These are phyloP conservation scores for Lasioglossum leucozonium DNA, from an alignment of 2,888 invertebrate species.

Conservation along the genomic window DNA sequence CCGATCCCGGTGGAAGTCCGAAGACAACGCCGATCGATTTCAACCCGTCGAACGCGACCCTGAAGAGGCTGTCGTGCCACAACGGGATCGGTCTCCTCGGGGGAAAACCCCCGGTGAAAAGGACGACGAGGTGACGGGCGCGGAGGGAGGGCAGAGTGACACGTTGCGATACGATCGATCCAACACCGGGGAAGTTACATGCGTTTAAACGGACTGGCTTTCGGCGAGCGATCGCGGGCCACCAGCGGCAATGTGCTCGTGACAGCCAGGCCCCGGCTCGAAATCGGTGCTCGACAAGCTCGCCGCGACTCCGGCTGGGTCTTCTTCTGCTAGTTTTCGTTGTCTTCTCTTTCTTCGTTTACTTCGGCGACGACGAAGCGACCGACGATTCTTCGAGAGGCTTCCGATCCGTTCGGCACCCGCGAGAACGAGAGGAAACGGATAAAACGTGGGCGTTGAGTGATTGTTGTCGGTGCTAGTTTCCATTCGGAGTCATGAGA, in stretches of 20 bases:
- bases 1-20: background rate
- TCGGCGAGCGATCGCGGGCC: slow-evolving; percentile 27
- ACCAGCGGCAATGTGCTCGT: slow-evolving; percentile 67
- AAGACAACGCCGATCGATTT: background rate
- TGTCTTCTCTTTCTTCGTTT: no score
- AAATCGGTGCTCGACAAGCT: background rate
- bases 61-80: background rate
- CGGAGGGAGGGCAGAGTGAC: slow-evolving; percentile 58
- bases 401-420: background rate
- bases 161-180: slow-evolving; percentile 74
- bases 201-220: slow-evolving; percentile 43
- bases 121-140: background rate
- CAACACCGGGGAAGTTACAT: slow-evolving; percentile 56
- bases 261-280: slow-evolving; percentile 51
- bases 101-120: slow-evolving; percentile 1
- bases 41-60: background rate
- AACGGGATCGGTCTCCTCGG: background rate
- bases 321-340: background rate
- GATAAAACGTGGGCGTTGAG: slow-evolving; percentile 72
- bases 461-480: slow-evolving; percentile 75
- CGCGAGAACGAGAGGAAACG: slow-evolving; percentile 11
- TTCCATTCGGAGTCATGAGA: slow-evolving; percentile 76
- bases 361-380: background rate
- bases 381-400: background rate
- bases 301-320: background rate